phyloP scores from a whole-genome alignment of 2,797 vertebrate species.

The Rhinogobio ventralis region DNA sequence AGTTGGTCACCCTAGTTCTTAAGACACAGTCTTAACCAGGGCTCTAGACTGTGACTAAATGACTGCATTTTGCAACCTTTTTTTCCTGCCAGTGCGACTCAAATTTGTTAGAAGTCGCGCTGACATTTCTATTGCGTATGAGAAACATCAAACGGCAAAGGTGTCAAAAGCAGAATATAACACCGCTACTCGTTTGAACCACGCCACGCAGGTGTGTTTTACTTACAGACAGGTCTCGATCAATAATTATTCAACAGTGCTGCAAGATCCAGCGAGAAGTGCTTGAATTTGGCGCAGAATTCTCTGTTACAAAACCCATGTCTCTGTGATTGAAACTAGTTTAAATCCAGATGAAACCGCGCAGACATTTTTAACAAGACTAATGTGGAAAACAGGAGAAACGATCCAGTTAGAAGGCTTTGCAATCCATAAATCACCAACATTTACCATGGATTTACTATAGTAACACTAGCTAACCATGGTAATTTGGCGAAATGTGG shows the following conservation, averaged over 20 bases:
- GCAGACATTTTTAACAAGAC: neutral
- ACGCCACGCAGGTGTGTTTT: neutral
- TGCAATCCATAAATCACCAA: neutral
- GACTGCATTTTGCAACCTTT: too few relatives aligned
- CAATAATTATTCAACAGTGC: neutral
- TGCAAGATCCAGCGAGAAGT: too few relatives aligned
- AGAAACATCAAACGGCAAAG: too few relatives aligned
- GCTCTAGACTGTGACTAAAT: too few relatives aligned
- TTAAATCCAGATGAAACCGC: neutral
- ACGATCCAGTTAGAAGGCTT: neutral
- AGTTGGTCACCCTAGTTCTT: too few relatives aligned
- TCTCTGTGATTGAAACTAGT: neutral
- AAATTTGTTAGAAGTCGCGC: too few relatives aligned
- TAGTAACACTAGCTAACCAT: neutral
- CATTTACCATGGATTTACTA: neutral
- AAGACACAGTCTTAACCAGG: too few relatives aligned
- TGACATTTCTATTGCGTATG: too few relatives aligned
- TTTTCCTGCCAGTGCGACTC: too few relatives aligned
- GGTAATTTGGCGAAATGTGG: neutral
- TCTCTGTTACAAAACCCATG: neutral
- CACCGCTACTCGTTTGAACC: too few relatives aligned
- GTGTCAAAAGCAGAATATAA: too few relatives aligned
- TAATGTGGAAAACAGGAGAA: neutral
- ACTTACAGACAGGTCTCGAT: too few relatives aligned
- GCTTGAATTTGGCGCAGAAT: neutral